Conservation (phyloP, 1,140 invertebrate species). For the Neodiprion lecontei region DNA sequence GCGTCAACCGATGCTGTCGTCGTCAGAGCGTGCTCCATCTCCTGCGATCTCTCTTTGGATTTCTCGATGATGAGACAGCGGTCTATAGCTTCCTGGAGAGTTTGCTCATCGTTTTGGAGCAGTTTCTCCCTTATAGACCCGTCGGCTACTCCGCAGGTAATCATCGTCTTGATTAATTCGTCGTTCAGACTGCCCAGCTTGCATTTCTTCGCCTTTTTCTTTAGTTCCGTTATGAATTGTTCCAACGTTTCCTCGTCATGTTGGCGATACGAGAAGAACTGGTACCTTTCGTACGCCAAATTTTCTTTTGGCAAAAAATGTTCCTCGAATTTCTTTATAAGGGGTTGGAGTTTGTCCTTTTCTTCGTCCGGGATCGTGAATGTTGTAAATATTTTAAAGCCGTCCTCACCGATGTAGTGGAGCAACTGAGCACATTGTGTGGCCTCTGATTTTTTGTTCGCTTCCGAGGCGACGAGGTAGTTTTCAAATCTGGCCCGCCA, state of each 20-base stretch:
- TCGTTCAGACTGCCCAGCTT: too few relatives aligned
- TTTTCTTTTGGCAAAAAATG: slow-evolving; percentile 24
- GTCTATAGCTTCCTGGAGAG: slow-evolving; percentile 17
- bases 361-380: slow-evolving; percentile 6
- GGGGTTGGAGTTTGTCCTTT: slow-evolving; percentile 7
- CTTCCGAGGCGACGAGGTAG: slow-evolving; percentile 19
- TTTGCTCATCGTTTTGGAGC: slow-evolving; percentile 17
- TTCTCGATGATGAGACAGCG: slow-evolving; percentile 19
- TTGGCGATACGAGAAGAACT: slow-evolving; percentile 22
- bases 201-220: slow-evolving; percentile 13
- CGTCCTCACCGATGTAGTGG: slow-evolving; percentile 23
- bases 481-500: slow-evolving; percentile 24
- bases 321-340: slow-evolving; percentile 16
- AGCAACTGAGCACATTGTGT: slow-evolving; percentile 21
- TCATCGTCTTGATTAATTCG: too few relatives aligned
- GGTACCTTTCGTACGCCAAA: slow-evolving; percentile 20
- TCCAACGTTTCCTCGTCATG: slow-evolving; percentile 18
- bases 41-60: slow-evolving; percentile 14
- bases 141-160: too few relatives aligned
- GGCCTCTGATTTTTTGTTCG: slow-evolving; percentile 13
- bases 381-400: slow-evolving; percentile 21
- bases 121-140: too few relatives aligned
- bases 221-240: slow-evolving; percentile 22
- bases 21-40: slow-evolving; percentile 17
- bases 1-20: slow-evolving; percentile 15